phyloP scores from a whole-genome alignment of 2,888 invertebrate species.

The Penaeus monodon region DNA sequence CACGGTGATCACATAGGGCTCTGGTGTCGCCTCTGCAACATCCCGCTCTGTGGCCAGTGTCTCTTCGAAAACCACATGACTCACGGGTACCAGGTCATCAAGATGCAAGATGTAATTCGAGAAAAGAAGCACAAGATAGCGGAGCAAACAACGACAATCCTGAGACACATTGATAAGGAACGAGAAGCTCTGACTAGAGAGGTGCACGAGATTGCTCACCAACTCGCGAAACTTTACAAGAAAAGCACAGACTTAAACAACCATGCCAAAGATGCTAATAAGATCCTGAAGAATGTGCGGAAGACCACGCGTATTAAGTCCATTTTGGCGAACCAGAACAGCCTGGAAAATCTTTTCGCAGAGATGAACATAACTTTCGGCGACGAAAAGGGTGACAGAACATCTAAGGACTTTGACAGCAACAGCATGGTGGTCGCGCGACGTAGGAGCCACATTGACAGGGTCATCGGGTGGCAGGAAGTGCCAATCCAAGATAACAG shows the following conservation, averaged over 20 bases:
- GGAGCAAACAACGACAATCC: slow-evolving; percentile 7
- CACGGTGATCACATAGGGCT: slow-evolving; percentile 31
- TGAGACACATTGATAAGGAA: slow-evolving; percentile 21
- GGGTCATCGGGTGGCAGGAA: no score
- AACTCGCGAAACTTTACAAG: slow-evolving; percentile 18
- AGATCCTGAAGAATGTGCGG: slow-evolving; percentile 26
- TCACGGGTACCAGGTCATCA: slow-evolving; percentile 11
- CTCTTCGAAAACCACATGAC: slow-evolving; percentile 36
- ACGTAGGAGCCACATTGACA: no score
- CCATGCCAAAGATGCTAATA: slow-evolving; percentile 12
- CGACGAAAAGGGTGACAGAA: no score
- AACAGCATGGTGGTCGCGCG: no score
- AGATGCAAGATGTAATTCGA: slow-evolving; percentile 8
- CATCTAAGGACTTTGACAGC: no score
- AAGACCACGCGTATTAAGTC: slow-evolving; percentile 21
- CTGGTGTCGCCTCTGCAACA: slow-evolving; percentile 22
- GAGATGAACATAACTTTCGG: no score
- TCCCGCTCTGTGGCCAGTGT: slow-evolving; percentile 25
- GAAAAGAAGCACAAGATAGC: slow-evolving; percentile 25
- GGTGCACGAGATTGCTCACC: slow-evolving; percentile 31
- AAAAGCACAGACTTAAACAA: not conserved
- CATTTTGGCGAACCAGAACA: slow-evolving; percentile 29
- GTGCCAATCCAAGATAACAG: no score
- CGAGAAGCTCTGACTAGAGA: not conserved
- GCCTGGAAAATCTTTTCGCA: slow-evolving; percentile 8